Conservation (phyloP, 2,113 vertebrate genomes). For the Pterophyllum scalare region DNA sequence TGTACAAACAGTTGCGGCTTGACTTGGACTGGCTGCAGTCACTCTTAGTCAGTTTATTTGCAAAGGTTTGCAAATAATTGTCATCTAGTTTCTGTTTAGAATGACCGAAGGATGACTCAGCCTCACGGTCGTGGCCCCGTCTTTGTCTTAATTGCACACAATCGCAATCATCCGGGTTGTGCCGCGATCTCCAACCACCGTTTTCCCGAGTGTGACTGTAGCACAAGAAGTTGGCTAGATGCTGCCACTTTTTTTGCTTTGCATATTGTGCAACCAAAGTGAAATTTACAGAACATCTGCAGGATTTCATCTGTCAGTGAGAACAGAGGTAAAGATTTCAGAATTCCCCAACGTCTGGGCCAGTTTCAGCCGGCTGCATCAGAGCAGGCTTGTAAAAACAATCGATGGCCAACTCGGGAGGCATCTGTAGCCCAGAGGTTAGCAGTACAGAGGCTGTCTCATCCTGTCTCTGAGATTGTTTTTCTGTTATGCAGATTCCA, state of each 20-base stretch:
- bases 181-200: not conserved
- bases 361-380: not conserved
- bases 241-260: not conserved
- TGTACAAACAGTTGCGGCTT: too few species aligned
- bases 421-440: not conserved
- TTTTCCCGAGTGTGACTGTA: not conserved
- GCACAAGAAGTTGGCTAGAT: not conserved
- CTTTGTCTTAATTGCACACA: too few species aligned
- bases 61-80: not conserved
- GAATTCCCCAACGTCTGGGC: not conserved
- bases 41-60: too few species aligned
- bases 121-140: not conserved
- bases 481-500: too few species aligned
- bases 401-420: not conserved
- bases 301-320: not conserved
- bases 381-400: not conserved
- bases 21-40: not conserved
- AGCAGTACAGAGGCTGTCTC: too few species aligned
- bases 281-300: not conserved
- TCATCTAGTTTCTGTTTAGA: not conserved
- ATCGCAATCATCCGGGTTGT: not conserved
- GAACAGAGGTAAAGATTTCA: not conserved
- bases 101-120: not conserved
- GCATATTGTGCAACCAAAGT: not conserved
- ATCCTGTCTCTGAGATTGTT: not conserved